These are phyloP conservation scores for Papilio dardanus DNA, from an alignment of 1,140 invertebrate species.

Conservation along the genomic window DNA sequence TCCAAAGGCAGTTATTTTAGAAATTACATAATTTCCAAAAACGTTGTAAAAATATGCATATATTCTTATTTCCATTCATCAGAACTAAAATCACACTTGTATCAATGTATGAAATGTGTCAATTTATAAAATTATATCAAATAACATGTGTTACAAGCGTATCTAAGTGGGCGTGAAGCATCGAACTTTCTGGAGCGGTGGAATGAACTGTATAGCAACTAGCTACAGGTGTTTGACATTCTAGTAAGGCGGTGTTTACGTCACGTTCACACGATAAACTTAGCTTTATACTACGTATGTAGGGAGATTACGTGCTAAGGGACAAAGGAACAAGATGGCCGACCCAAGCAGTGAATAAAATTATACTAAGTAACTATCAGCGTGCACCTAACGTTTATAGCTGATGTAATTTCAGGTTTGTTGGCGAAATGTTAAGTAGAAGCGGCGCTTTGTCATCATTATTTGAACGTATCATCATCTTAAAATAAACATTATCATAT, in stretches of 20 bases:
- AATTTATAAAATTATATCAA: neutral
- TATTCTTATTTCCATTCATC: neutral
- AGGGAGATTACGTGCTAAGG: neutral
- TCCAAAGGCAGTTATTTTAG: too few species aligned
- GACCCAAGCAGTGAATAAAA: neutral
- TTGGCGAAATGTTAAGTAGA: too few species aligned
- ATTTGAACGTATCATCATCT: neutral
- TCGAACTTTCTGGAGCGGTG: constrained; percentile 24
- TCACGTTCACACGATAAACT: constrained; percentile 5
- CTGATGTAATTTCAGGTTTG: too few species aligned
- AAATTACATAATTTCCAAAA: too few species aligned
- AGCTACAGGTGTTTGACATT: constrained; percentile 12
- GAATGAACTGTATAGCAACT: constrained; percentile 10
- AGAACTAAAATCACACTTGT: neutral
- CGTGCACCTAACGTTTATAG: too few species aligned
- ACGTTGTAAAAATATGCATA: too few species aligned
- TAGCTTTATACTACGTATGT: neutral
- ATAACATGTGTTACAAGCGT: constrained; percentile 8
- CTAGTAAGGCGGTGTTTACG: constrained; percentile 8
- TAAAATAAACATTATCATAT: neutral
- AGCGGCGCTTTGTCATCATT: neutral
- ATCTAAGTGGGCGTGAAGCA: constrained; percentile 20
- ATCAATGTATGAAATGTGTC: constrained; percentile 1
- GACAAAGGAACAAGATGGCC: neutral
- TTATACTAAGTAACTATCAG: neutral